phyloP scores from a whole-genome alignment of 2,888 invertebrate species.

The Zaprionus bogoriensis region DNA sequence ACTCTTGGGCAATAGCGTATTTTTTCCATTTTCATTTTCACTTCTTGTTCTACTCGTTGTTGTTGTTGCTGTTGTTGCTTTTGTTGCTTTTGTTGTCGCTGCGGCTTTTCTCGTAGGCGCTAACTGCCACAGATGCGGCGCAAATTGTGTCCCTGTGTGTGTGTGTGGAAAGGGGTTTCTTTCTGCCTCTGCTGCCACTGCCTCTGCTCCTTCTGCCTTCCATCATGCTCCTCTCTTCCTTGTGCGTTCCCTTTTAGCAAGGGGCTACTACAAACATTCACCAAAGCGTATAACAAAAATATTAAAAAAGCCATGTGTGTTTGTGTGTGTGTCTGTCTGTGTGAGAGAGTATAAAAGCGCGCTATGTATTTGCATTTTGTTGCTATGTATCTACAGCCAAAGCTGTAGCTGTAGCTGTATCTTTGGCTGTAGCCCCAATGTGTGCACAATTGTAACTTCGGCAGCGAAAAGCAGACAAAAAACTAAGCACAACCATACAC shows the following conservation, averaged over 20 bases:
- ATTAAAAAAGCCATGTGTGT: constrained; percentile 17
- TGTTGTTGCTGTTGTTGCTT: not conserved
- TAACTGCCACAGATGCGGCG: constrained; percentile 38
- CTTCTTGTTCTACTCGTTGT: not conserved
- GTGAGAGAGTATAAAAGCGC: not conserved
- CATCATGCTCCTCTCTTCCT: constrained; percentile 9
- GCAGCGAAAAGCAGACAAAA: not conserved
- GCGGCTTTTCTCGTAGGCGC: constrained; percentile 38
- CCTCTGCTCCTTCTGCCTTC: constrained; percentile 2
- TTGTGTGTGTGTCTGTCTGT: not conserved
- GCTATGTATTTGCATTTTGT: constrained; percentile 29
- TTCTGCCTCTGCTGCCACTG: constrained; percentile 1
- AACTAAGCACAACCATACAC: not conserved
- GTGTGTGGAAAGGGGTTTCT: constrained; percentile 20
- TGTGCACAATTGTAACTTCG: not conserved
- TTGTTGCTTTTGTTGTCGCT: not conserved
- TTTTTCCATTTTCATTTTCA: constrained; percentile 4
- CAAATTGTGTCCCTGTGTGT: constrained; percentile 32
- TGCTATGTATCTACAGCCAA: constrained; percentile 8
- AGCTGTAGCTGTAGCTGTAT: constrained; percentile 5
- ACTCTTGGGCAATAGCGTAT: not conserved
- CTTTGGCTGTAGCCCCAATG: constrained; percentile 14
- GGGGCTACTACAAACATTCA: constrained; percentile 34
- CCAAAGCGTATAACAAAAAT: constrained; percentile 28
- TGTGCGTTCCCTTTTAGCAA: constrained; percentile 27